These are phyloP conservation scores for Percopsis omiscomaycus DNA, from an alignment of 2,797 vertebrate genomes.

Conservation along the genomic window DNA sequence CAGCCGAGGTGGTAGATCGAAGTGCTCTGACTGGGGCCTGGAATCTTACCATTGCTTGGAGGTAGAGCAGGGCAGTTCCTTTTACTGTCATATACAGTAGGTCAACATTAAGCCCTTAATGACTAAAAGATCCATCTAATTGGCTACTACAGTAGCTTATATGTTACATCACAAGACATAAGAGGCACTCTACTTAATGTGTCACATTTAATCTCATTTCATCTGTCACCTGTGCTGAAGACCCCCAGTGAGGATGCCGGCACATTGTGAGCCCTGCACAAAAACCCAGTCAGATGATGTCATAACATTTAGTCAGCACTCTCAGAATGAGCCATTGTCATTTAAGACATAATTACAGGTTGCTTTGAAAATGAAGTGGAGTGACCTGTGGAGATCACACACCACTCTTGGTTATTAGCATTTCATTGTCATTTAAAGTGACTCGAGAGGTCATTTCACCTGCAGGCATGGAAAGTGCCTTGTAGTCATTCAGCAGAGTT, in stretches of 20 bases:
- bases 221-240: slow-evolving; percentile 25
- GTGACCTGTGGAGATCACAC: slow-evolving; percentile 58
- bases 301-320: slow-evolving; percentile 57
- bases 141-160: neutral
- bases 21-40: too few species aligned
- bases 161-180: too few species aligned
- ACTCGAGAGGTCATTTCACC: slow-evolving; percentile 59
- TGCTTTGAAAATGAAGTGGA: slow-evolving; percentile 45
- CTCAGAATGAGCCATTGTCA: slow-evolving; percentile 67
- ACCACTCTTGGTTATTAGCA: slow-evolving; percentile 47
- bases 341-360: slow-evolving; percentile 64
- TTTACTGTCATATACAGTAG: too few species aligned
- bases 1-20: too few species aligned
- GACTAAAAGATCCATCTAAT: too few species aligned
- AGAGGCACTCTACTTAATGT: neutral
- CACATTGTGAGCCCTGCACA: slow-evolving; percentile 29
- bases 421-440: slow-evolving; percentile 68
- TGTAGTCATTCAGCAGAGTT: slow-evolving; percentile 64
- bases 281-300: slow-evolving; percentile 32
- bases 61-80: too few species aligned
- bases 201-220: neutral
- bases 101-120: too few species aligned
- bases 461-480: slow-evolving; percentile 50
- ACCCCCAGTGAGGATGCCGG: slow-evolving; percentile 26
- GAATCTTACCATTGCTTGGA: too few species aligned